These are phyloP conservation scores for Nebria salina DNA, from an alignment of 2,888 invertebrate genomes.

Conservation along the genomic window DNA sequence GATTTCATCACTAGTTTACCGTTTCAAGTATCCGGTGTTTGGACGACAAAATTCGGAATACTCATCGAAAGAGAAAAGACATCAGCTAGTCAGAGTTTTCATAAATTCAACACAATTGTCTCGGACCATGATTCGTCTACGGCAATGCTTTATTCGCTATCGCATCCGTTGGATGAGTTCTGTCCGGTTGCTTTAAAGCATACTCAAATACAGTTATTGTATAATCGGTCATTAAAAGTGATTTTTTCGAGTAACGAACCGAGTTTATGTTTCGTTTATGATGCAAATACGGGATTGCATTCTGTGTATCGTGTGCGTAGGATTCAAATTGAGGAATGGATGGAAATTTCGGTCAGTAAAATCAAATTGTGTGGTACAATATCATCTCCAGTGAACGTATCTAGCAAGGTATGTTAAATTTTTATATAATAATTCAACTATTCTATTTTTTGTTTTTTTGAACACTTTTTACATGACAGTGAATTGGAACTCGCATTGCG, in stretches of 20 bases:
- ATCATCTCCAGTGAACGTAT: slow-evolving; percentile 52
- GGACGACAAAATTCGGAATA: slow-evolving; percentile 87
- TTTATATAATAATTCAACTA: neutral
- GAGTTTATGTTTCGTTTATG: slow-evolving; percentile 84
- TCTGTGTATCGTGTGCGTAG: slow-evolving; percentile 84
- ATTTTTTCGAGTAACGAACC: slow-evolving; percentile 81
- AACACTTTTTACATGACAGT: too few relatives aligned
- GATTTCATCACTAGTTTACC: slow-evolving; percentile 85
- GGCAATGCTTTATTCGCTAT: slow-evolving; percentile 85
- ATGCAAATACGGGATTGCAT: slow-evolving; percentile 79
- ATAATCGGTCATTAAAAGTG: slow-evolving; percentile 71
- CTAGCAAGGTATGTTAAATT: slow-evolving; percentile 52
- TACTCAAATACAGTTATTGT: slow-evolving; percentile 69
- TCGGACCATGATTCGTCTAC: slow-evolving; percentile 64
- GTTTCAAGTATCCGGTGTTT: slow-evolving; percentile 81
- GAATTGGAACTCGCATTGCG: too few relatives aligned
- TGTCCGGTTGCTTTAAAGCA: slow-evolving; percentile 82
- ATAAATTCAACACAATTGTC: slow-evolving; percentile 20
- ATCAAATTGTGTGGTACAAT: slow-evolving; percentile 52
- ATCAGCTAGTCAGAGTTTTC: slow-evolving; percentile 47
- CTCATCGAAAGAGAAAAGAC: slow-evolving; percentile 78
- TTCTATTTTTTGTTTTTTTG: too few relatives aligned
- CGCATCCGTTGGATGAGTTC: slow-evolving; percentile 92
- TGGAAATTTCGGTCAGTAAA: slow-evolving; percentile 53
- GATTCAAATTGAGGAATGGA: slow-evolving; percentile 75